phyloP scores from a whole-genome alignment of 2,888 invertebrate species.

The Ferdinandea cuprea region DNA sequence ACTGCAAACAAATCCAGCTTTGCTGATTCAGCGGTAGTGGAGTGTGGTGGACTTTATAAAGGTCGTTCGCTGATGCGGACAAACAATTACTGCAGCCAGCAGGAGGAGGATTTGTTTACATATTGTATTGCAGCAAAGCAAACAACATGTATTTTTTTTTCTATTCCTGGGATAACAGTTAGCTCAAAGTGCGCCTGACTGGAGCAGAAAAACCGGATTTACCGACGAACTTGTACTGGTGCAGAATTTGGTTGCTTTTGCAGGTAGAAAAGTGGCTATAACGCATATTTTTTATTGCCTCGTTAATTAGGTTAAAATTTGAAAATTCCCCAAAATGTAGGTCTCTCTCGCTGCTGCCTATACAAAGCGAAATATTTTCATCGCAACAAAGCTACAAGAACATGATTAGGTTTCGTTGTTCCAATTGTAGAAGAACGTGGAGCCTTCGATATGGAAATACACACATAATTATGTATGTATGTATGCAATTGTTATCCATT shows the following conservation, averaged over 20 bases:
- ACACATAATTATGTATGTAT: no score
- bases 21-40: neutral
- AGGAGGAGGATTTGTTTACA: slow-evolving; percentile 56
- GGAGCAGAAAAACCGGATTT: slow-evolving; percentile 62
- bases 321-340: slow-evolving; percentile 52
- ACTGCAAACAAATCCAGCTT: slow-evolving; percentile 1
- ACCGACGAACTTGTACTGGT: neutral
- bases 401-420: slow-evolving; percentile 40
- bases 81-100: slow-evolving; percentile 33
- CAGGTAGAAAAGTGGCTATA: no score
- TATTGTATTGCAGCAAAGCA: slow-evolving; percentile 24
- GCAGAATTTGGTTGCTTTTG: neutral
- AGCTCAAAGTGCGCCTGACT: slow-evolving; percentile 47
- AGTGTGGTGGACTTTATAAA: slow-evolving; percentile 43
- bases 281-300: slow-evolving; percentile 47
- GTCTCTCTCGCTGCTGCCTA: slow-evolving; percentile 37
- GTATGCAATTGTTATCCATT: no score
- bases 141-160: neutral
- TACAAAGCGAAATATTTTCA: slow-evolving; percentile 54
- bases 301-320: slow-evolving; percentile 65
- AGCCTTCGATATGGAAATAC: slow-evolving; percentile 15
- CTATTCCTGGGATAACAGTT: slow-evolving; percentile 36
- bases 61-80: slow-evolving; percentile 44
- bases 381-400: neutral
- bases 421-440: slow-evolving; percentile 17